Base-by-base conservation (phyloP, 2,888 invertebrate species). In the Molorchus minor region DNA sequence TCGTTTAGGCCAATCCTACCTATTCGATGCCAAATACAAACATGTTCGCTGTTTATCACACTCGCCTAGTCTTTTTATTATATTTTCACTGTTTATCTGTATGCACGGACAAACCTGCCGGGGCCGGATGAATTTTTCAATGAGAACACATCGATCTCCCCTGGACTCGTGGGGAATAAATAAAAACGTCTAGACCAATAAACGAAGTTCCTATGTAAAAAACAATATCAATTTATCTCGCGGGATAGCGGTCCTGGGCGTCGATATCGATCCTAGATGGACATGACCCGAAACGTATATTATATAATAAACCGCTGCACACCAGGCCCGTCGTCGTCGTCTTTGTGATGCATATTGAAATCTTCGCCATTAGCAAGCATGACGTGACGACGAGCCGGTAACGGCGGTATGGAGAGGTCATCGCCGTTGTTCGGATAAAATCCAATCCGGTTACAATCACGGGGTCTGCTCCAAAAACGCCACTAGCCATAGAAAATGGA, bases 211-310 rank as follows among this genome's bases (percentile, higher is more conserved):
- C 10, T 10, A 33, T 33, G 33, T 33, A 33, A 33, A n/a, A n/a
- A 33, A 12, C 33, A 33, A 10, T 33, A 33, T 33, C 33, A 33
- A 33, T 33, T 33, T 33, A 33, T 33, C 33, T 10, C 33, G 3
- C 33, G 33, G n/a, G 12, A 33, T 33, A 7, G n/a, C 33, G n/a
- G 33, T n/a, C 33, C 3, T 12, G 33, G 12, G 12, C 33, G 45
- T 49, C 49, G 55, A 59, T 59, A 59, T 55, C 44, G 55, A 51
- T 59, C 47, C 20, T n/a, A 29, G 44, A 38, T 40, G 49, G 47
- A 44, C 55, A 59, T 47, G 40, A 43, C 49, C 45, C 44, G 57
- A 57, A 51, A 38, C 13, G 38, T 38, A 40, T 51, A 59, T 59
- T 59, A 59, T 51, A 55, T 55, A 55, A 49, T 59, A 49, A 51